phyloP scores from a whole-genome alignment of 2,797 vertebrate species.

The Lagodon rhomboides region DNA sequence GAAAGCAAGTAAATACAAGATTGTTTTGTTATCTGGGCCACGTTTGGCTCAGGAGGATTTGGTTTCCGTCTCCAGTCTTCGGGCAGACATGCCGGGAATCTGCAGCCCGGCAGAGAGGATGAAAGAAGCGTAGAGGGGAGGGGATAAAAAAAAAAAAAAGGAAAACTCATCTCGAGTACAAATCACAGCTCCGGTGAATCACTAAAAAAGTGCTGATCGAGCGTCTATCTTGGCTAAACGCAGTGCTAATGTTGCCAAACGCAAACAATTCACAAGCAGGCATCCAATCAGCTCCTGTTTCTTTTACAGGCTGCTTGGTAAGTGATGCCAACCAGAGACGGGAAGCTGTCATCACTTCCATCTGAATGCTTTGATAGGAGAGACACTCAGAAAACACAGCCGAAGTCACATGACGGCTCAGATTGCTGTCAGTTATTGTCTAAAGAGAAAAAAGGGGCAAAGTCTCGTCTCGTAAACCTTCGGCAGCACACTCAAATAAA shows the following conservation, averaged over 20 bases:
- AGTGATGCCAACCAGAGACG: conserved; percentile 30
- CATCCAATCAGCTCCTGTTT: conserved; percentile 17
- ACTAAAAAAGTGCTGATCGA: conserved; percentile 49
- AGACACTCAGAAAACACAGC: conserved; percentile 3
- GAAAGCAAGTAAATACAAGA: conserved; percentile 44
- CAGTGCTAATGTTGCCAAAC: conserved; percentile 30
- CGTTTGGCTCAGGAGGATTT: conserved; percentile 61
- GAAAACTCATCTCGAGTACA: conserved; percentile 31
- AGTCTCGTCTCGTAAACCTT: conserved; percentile 33
- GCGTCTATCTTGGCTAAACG: conserved; percentile 34
- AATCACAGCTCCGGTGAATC: conserved; percentile 44
- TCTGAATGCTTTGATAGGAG: conserved; percentile 39
- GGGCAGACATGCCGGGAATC: conserved; percentile 48
- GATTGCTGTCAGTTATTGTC: conserved; percentile 4
- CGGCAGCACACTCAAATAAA: conserved; percentile 15
- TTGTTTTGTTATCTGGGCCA: conserved; percentile 69
- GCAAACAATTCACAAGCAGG: conserved; percentile 34
- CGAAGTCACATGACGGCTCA: conserved; percentile 15
- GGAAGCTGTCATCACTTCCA: conserved; percentile 34
- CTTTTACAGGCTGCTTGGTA: conserved; percentile 18
- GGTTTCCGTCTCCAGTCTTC: conserved; percentile 53
- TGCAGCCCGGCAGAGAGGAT: conserved; percentile 33
- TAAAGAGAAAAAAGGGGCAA: conserved; percentile 20
- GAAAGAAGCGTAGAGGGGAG: conserved; percentile 5
- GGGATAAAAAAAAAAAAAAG: neutral